phyloP scores from a whole-genome alignment of 2,797 vertebrate genomes.

The Helicolenus hilgendorfi region DNA sequence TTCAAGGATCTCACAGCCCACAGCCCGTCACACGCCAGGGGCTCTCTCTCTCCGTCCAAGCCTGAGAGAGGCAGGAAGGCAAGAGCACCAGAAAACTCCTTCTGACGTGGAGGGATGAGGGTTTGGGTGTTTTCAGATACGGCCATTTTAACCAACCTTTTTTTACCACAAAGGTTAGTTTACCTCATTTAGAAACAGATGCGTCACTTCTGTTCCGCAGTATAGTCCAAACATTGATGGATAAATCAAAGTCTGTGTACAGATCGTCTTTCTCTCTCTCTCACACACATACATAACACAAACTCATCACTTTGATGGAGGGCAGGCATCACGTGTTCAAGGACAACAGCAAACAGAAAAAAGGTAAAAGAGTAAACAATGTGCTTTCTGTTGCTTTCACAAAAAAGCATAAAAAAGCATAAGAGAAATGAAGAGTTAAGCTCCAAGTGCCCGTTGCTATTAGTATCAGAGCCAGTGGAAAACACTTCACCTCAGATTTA shows the following conservation, averaged over 20 bases:
- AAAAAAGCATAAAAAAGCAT: constrained; percentile 25
- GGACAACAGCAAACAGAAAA: constrained; percentile 43
- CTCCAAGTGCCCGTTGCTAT: background rate
- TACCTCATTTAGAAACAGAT: constrained; percentile 29
- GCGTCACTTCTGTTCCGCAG: constrained; percentile 2
- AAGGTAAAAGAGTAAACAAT: constrained; percentile 40
- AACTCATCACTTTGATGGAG: constrained; percentile 35
- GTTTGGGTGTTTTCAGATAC: constrained; percentile 18
- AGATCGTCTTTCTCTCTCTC: background rate
- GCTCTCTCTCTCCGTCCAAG: background rate
- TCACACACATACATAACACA: background rate
- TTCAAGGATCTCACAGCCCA: constrained; percentile 58
- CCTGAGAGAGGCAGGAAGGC: background rate
- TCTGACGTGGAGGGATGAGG: constrained; percentile 40
- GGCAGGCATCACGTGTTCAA: constrained; percentile 32
- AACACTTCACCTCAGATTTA: constrained; percentile 29
- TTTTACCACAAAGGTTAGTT: constrained; percentile 17
- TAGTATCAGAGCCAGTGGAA: constrained; percentile 6
- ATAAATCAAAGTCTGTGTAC: background rate
- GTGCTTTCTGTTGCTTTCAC: constrained; percentile 4
- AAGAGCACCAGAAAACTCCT: constrained; percentile 40
- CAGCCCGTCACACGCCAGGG: constrained; percentile 32
- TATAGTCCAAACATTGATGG: constrained; percentile 12
- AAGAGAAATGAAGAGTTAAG: constrained; percentile 31
- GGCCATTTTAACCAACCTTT: background rate